Evolutionary conservation across 1,140 invertebrate genomes (phyloP).

Genomic region (Danaus melanippus): DNA sequence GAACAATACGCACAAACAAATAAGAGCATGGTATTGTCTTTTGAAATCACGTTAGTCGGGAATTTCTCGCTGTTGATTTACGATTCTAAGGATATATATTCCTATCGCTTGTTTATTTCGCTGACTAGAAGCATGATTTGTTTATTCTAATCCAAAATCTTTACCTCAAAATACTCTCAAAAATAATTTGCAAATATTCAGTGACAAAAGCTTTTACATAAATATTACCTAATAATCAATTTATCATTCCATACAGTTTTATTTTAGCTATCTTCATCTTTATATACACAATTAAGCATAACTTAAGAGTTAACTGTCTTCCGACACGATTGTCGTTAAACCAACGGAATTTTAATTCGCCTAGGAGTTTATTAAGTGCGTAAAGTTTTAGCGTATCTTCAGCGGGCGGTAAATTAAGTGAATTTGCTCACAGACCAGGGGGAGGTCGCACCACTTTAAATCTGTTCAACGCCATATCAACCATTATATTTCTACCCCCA

Average conservation of each 20-base stretch:
- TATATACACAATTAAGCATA: slow-evolving; percentile 3
- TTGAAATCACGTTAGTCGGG: slow-evolving; percentile 4
- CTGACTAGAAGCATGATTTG: slow-evolving; percentile 41
- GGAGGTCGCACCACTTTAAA: slow-evolving; percentile 29
- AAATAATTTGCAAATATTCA: slow-evolving; percentile 54
- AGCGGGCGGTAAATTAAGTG: slow-evolving; percentile 57
- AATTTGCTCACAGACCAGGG: slow-evolving; percentile 48
- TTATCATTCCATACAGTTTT: too few species aligned
- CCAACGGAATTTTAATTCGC: slow-evolving; percentile 66
- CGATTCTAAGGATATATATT: slow-evolving; percentile 47
- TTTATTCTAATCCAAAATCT: slow-evolving; percentile 59
- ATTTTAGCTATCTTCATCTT: not conserved
- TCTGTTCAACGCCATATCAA: slow-evolving; percentile 42
- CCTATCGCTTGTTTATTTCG: slow-evolving; percentile 35
- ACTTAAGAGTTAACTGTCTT: slow-evolving; percentile 51
- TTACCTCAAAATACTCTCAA: slow-evolving; percentile 44
- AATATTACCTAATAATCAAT: too few species aligned
- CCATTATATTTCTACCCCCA: slow-evolving; percentile 5
- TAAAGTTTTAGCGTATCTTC: slow-evolving; percentile 59
- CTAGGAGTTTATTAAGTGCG: slow-evolving; percentile 64
- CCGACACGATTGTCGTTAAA: slow-evolving; percentile 58
- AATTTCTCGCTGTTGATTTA: slow-evolving; percentile 33
- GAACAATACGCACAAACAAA: too few species aligned
- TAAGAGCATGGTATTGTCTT: too few species aligned
- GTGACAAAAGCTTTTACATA: too few species aligned